These are phyloP conservation scores for Hippolais icterina DNA, from an alignment of 2,113 vertebrate species.

Conservation along the genomic window DNA sequence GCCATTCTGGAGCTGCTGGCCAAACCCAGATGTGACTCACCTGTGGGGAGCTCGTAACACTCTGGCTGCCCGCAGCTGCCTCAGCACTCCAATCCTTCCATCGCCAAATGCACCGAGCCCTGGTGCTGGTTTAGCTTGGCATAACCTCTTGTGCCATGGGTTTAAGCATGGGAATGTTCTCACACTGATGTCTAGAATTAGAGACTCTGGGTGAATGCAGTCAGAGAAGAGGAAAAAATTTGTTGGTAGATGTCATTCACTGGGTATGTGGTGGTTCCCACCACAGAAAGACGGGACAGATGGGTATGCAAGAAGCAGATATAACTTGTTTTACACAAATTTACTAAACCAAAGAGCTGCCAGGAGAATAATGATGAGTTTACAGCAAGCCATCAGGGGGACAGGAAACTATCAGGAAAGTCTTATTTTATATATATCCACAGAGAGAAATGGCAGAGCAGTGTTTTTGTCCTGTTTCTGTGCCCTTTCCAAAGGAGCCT, in stretches of 20 bases:
- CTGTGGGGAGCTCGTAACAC: background rate
- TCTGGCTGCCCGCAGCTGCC: background rate
- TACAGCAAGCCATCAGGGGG: background rate
- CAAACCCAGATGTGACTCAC: background rate
- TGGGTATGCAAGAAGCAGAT: background rate
- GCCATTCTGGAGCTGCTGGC: background rate
- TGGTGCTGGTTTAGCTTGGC: background rate
- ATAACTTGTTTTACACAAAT: background rate
- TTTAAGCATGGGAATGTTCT: background rate
- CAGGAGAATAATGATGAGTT: background rate
- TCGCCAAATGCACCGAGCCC: background rate
- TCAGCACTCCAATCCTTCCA: background rate
- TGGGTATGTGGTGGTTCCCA: background rate
- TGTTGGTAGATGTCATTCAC: rapidly evolving
- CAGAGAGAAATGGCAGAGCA: background rate
- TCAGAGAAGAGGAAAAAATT: background rate
- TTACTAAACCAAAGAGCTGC: background rate
- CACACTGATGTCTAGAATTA: rapidly evolving
- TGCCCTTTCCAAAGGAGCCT: background rate
- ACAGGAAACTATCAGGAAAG: background rate
- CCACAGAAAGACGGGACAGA: background rate
- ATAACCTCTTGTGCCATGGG: rapidly evolving
- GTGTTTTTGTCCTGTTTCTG: background rate
- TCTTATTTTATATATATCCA: background rate
- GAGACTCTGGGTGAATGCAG: background rate